Evolutionary conservation across 1,140 invertebrate species (phyloP), one percentile per base, ranked within the genome.

Genomic region (Drosophila punjabiensis): DNA sequence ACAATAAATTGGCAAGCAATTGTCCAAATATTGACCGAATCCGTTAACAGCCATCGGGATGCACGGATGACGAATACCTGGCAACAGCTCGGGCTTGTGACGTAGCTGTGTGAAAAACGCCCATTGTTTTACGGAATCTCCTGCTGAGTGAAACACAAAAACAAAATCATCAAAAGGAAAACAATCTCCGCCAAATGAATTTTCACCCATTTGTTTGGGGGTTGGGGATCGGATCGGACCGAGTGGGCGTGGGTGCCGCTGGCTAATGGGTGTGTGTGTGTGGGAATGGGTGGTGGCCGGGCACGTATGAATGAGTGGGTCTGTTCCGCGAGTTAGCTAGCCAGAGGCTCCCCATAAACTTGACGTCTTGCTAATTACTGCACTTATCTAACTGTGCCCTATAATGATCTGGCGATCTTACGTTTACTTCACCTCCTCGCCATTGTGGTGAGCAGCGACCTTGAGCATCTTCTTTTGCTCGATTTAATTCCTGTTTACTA

Each of bases 11-110:
- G 61, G 50, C 76, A 63, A 87, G 55, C 63, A 83, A 81, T 80
- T 83, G 80, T 52, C 64, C 62, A 88, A 87, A 88, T 73, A 88
- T 87, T 71, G 66, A 53, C 13, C n/a, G 30, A 73, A 68, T 60
- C 18, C 52, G 47, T 71, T 87, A 87, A 62, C 69, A 39, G 20
- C n/a, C 30, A 56, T 48, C 33, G 39, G 59, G 50, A 45, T 50
- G 45, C 24, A 28, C 60, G 41, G 30, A 58, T 53, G 53, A 60
- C 73, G 50, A 58, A 64, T 74, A 41, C 50, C 73, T 47, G 39
- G 33, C 59, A 75, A 75, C 48, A 75, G 69, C 24, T 33, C 18
- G 1, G 39, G 28, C 35, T 76, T 50, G 41, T 76, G 73, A 76
- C 73, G 73, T 76, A 75, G 75, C 47, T 13, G 73, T 24, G 73